Percentiles rank a stretch among this genome's conserved stretches.
These are phyloP conservation scores for Hoplostethus mediterraneus DNA, from an alignment of 2,797 vertebrate genomes.

Conservation along the genomic window DNA sequence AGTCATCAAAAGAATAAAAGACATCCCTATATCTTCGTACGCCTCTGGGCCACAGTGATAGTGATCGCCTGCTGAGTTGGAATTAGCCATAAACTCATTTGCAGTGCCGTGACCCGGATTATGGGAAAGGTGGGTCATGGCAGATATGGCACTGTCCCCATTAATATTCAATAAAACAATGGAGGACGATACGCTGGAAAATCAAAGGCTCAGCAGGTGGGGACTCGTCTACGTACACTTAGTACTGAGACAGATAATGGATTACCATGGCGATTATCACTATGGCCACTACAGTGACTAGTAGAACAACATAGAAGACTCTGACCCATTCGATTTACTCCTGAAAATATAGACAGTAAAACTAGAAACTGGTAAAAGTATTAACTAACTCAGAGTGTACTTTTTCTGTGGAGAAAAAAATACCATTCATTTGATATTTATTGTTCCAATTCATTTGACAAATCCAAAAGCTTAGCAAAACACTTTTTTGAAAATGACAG, in stretches of 20 bases:
- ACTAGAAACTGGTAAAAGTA: neutral
- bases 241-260: slow-evolving; percentile 57
- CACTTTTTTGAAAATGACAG: slow-evolving; percentile 51
- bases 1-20: slow-evolving; percentile 48
- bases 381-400: neutral
- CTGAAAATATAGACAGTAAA: neutral
- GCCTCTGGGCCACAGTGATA: slow-evolving; percentile 72
- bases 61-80: slow-evolving; percentile 77
- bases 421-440: slow-evolving; percentile 19
- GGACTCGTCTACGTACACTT: slow-evolving; percentile 63
- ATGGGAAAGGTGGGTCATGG: slow-evolving; percentile 77
- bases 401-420: slow-evolving; percentile 1
- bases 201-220: slow-evolving; percentile 79
- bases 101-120: slow-evolving; percentile 75
- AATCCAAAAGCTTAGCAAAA: slow-evolving; percentile 28
- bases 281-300: slow-evolving; percentile 3
- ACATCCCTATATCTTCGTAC: slow-evolving; percentile 62
- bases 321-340: neutral
- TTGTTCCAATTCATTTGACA: slow-evolving; percentile 35
- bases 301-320: neutral
- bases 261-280: slow-evolving; percentile 59
- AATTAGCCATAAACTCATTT: slow-evolving; percentile 82
- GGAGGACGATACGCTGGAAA: slow-evolving; percentile 61
- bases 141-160: slow-evolving; percentile 75
- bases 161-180: slow-evolving; percentile 84